phyloP scores from a whole-genome alignment of 2,797 vertebrate species.

The Anas flavirostris region DNA sequence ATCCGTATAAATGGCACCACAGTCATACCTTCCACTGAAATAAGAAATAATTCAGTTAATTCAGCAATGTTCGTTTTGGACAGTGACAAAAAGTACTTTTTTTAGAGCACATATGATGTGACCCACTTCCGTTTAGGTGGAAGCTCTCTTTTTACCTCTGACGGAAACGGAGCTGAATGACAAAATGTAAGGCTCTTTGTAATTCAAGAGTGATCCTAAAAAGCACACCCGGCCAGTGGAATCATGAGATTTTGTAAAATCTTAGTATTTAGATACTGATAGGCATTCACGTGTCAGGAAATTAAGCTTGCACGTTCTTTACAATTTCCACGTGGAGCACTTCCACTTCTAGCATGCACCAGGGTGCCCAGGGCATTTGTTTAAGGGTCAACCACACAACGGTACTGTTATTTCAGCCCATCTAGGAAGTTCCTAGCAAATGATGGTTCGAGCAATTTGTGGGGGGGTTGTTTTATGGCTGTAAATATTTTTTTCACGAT shows the following conservation, averaged over 20 bases:
- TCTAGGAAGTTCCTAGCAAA: neutral
- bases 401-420: neutral
- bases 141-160: neutral
- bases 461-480: neutral
- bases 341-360: neutral
- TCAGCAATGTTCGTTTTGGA: neutral
- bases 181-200: neutral
- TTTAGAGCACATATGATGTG: neutral
- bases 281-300: neutral
- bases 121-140: neutral
- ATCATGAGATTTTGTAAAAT: neutral
- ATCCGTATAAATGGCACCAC: neutral
- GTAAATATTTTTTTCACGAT: neutral
- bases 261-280: neutral
- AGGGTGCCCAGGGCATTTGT: neutral
- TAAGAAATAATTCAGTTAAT: neutral
- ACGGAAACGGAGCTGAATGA: neutral
- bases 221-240: neutral
- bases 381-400: neutral
- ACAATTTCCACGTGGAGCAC: accelerated
- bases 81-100: neutral
- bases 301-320: neutral
- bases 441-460: neutral
- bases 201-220: neutral
- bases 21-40: neutral